Percentiles rank a stretch among this genome's conserved stretches.
These are phyloP conservation scores for Carcharodon carcharias DNA, from an alignment of 2,797 vertebrate genomes.

Conservation along the genomic window DNA sequence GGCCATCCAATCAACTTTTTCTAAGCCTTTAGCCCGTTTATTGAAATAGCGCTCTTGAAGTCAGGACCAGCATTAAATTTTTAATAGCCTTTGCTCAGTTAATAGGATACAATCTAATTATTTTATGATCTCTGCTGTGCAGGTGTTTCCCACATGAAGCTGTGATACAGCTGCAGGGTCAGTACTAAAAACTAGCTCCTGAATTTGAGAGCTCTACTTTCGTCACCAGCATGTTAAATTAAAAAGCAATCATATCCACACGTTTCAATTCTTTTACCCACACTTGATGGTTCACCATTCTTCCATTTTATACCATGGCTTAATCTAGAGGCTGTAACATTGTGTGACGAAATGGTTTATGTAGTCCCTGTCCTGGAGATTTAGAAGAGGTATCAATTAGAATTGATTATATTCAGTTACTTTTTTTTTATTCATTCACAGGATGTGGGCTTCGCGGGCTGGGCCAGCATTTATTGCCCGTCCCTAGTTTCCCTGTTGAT, in stretches of 20 bases:
- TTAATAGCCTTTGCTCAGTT: background rate
- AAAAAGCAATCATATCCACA: background rate
- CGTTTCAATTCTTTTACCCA: background rate
- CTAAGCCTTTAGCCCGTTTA: background rate
- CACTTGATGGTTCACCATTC: background rate
- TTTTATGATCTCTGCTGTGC: background rate
- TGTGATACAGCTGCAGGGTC: background rate
- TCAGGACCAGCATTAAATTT: background rate
- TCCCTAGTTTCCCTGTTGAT: background rate
- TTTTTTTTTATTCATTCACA: background rate
- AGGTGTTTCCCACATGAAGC: background rate
- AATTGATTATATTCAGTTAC: background rate
- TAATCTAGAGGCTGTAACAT: background rate
- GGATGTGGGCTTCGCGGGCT: too few species aligned
- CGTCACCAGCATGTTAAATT: background rate
- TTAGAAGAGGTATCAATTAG: background rate
- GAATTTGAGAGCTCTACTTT: background rate
- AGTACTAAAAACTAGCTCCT: background rate
- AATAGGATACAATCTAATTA: background rate
- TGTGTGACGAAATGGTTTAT: background rate
- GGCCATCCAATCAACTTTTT: background rate
- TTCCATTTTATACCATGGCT: background rate
- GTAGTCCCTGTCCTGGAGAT: too few species aligned
- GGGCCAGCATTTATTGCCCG: too few species aligned
- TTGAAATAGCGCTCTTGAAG: background rate